Conservation (phyloP, 2,888 invertebrate species). For the Hirtodrosophila confusa region DNA sequence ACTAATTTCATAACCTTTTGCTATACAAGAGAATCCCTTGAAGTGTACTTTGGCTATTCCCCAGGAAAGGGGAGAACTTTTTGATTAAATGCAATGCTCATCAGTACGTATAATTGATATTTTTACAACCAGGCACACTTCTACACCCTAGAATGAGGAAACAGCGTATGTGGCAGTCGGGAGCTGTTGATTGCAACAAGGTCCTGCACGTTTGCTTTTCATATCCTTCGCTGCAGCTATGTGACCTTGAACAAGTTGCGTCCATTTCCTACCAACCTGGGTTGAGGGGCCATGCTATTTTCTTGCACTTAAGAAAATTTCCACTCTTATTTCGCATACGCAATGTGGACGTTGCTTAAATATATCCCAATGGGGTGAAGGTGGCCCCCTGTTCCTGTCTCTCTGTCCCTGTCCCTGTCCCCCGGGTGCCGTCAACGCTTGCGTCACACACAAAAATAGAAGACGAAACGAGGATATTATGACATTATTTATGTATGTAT, state of each 20-base stretch:
- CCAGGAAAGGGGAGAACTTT: too few relatives aligned
- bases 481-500: conserved; percentile 74
- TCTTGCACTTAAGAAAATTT: conserved; percentile 11
- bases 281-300: not conserved
- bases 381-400: not conserved
- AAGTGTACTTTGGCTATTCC: too few relatives aligned
- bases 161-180: too few relatives aligned
- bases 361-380: not conserved
- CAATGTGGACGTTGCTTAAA: conserved; percentile 3
- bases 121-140: too few relatives aligned
- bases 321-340: conserved; percentile 34
- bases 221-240: not conserved
- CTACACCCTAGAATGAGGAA: too few relatives aligned
- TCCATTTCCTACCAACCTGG: not conserved
- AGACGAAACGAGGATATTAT: conserved; percentile 60
- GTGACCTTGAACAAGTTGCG: conserved; percentile 50
- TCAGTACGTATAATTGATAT: too few relatives aligned
- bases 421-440: not conserved
- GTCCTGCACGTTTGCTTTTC: too few relatives aligned
- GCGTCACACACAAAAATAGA: conserved; percentile 5
- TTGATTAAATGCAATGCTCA: too few relatives aligned
- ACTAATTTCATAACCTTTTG: too few relatives aligned
- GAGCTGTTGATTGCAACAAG: too few relatives aligned
- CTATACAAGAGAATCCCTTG: too few relatives aligned
- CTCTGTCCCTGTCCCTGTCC: too few relatives aligned